Conservation (phyloP, 23 tunicate genomes). For the Oikopleura dioica region DNA sequence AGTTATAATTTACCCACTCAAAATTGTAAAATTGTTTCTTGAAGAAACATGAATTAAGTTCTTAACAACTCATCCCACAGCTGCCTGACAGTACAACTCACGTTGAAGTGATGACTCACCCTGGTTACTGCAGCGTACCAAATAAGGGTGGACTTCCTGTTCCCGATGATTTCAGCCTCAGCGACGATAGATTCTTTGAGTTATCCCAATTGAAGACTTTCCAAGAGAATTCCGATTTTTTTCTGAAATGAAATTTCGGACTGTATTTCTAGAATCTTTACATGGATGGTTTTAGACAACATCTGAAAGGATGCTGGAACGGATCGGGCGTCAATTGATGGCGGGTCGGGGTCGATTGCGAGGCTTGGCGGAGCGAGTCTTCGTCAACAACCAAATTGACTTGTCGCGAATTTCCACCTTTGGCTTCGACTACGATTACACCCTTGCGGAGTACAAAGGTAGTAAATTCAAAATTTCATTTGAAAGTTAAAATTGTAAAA, state of each 20-base stretch:
- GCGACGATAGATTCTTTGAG: background rate
- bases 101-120: slow-evolving; percentile 1
- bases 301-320: background rate
- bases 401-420: slow-evolving; percentile 24
- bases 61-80: too few species aligned
- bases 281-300: background rate
- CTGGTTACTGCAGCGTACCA: background rate
- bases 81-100: too few species aligned
- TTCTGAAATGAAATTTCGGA: too few species aligned
- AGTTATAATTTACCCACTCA: too few species aligned
- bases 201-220: too few species aligned
- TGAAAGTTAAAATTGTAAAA: background rate
- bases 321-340: background rate
- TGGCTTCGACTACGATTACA: slow-evolving; percentile 97
- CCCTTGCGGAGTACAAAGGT: slow-evolving; percentile 52
- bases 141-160: background rate
- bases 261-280: background rate
- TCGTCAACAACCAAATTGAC: slow-evolving; percentile 71
- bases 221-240: too few species aligned
- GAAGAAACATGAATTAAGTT: too few species aligned
- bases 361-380: slow-evolving; percentile 5
- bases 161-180: background rate
- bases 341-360: background rate
- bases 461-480: too few species aligned
- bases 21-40: too few species aligned